Percentiles rank a stretch among this genome's conserved stretches.
Conservation (phyloP, 2,797 vertebrate species). For the Australoheros facetus region DNA sequence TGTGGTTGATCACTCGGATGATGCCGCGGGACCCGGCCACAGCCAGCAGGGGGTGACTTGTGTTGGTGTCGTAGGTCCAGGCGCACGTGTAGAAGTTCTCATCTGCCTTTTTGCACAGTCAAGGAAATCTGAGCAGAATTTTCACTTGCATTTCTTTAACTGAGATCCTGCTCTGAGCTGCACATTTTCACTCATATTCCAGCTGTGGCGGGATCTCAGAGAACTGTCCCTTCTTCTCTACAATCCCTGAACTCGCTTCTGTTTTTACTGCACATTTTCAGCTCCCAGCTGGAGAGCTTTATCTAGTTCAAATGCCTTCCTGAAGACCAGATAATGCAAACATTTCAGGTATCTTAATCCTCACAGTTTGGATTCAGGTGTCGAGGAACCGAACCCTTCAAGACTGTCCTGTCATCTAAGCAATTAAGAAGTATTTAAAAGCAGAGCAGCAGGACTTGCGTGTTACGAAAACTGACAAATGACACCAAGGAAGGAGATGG, state of each 20-base stretch:
- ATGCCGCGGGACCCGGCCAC: slow-evolving; percentile 97
- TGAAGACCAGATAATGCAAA: background rate
- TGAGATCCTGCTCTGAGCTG: background rate
- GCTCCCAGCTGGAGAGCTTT: background rate
- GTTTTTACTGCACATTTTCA: background rate
- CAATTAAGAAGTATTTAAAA: slow-evolving; percentile 2
- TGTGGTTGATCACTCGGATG: slow-evolving; percentile 98
- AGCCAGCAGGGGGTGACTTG: slow-evolving; percentile 94
- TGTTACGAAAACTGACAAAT: background rate
- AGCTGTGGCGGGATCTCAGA: background rate
- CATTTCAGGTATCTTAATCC: background rate
- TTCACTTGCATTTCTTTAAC: background rate
- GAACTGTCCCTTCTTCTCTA: background rate
- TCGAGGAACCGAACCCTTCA: too few relatives aligned
- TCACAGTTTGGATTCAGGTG: background rate
- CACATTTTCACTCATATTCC: background rate
- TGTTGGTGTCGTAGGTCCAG: slow-evolving; percentile 98
- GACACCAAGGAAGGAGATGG: background rate
- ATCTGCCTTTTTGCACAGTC: slow-evolving; percentile 85
- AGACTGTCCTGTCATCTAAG: background rate
- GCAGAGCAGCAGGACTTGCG: background rate
- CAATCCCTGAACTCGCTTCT: background rate
- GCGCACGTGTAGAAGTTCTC: slow-evolving; percentile 99
- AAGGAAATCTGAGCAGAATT: slow-evolving; percentile 37
- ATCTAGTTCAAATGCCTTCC: background rate